Percentiles rank a stretch among this genome's conserved stretches.
phyloP scores from a whole-genome alignment of 2,888 invertebrate species.

The Laothoe populi region DNA sequence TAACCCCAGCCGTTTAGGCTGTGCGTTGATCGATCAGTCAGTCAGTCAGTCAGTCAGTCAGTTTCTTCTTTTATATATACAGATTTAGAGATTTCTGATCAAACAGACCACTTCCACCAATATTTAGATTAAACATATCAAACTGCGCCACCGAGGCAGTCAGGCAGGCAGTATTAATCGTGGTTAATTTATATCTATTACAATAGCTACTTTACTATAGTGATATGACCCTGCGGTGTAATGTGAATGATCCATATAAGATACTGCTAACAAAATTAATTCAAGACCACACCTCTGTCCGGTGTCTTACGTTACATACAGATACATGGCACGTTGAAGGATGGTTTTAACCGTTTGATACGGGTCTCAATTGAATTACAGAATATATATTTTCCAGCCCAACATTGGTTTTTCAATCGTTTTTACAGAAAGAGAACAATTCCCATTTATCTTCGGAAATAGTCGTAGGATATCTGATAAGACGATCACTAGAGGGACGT shows the following conservation, averaged over 20 bases:
- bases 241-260: constrained; percentile 1
- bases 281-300: constrained; percentile 18
- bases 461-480: constrained; percentile 66
- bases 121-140: neutral
- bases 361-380: constrained; percentile 28
- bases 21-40: too few species aligned
- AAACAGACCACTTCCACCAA: too few species aligned
- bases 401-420: constrained; percentile 61
- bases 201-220: neutral
- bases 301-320: constrained; percentile 21
- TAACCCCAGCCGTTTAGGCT: too few species aligned
- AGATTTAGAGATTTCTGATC: too few species aligned
- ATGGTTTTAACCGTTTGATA: constrained; percentile 18
- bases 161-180: too few species aligned
- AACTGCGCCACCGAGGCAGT: too few species aligned
- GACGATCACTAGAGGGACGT: constrained; percentile 57
- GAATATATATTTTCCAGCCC: constrained; percentile 46
- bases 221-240: neutral
- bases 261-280: constrained; percentile 2
- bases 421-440: constrained; percentile 63
- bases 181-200: neutral
- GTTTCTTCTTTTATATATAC: too few species aligned
- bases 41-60: too few species aligned
- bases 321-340: constrained; percentile 14
- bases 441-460: constrained; percentile 69